These are phyloP conservation scores for Clarias batrachus DNA, from an alignment of 2,113 vertebrate genomes.

Conservation along the genomic window DNA sequence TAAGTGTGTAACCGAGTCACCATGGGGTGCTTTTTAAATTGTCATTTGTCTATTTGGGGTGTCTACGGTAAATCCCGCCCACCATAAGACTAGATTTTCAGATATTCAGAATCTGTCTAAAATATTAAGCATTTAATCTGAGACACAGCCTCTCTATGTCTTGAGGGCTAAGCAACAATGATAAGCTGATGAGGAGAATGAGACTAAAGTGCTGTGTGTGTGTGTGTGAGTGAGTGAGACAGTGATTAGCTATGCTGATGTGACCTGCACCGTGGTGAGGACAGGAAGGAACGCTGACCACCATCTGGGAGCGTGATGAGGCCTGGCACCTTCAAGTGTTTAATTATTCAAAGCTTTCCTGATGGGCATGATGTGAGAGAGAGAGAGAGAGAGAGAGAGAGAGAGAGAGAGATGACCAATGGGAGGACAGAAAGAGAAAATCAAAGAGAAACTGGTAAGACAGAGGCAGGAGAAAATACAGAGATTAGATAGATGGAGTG, in stretches of 20 bases:
- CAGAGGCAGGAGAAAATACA: neutral
- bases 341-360: conserved; percentile 16
- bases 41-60: neutral
- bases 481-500: neutral
- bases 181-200: neutral
- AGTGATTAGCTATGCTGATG: conserved; percentile 21
- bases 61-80: neutral
- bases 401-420: neutral
- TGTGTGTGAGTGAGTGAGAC: neutral
- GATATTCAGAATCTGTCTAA: neutral
- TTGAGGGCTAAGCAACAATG: neutral
- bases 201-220: neutral
- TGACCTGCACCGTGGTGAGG: conserved; percentile 31
- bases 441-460: neutral
- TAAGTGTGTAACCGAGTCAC: neutral
- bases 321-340: conserved; percentile 10
- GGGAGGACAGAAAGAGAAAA: no score
- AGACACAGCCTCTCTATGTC: neutral
- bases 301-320: conserved; percentile 19
- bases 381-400: neutral
- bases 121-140: neutral
- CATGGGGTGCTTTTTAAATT: no score
- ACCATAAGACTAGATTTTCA: neutral
- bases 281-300: conserved; percentile 22
- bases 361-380: neutral